These are phyloP conservation scores for Sphaeridia pumilis DNA, from an alignment of 2,888 invertebrate genomes.

Conservation along the genomic window DNA sequence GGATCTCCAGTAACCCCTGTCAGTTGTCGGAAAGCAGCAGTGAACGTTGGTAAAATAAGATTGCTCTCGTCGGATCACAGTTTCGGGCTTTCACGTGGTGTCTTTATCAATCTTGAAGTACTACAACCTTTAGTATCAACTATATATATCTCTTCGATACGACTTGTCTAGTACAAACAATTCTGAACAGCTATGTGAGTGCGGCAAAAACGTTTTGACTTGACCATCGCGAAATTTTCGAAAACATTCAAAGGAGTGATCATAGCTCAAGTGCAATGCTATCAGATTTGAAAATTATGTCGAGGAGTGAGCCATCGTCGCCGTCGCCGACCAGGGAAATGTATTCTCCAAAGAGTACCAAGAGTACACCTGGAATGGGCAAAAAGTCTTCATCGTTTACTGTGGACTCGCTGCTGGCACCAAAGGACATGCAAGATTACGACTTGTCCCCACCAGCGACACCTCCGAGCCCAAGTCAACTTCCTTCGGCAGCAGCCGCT, in stretches of 20 bases:
- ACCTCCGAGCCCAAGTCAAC: slow-evolving; percentile 31
- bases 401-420: slow-evolving; percentile 33
- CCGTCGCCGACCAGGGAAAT: not conserved
- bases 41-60: too few species aligned
- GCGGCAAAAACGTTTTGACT: slow-evolving; percentile 7
- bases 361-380: not conserved
- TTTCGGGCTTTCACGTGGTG: too few species aligned
- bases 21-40: too few species aligned
- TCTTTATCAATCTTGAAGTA: not conserved
- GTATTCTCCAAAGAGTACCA: not conserved
- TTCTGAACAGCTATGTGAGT: not conserved
- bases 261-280: slow-evolving; percentile 3
- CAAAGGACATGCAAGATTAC: slow-evolving; percentile 13
- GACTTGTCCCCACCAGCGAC: slow-evolving; percentile 37
- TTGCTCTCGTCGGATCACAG: too few species aligned
- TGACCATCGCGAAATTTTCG: too few species aligned
- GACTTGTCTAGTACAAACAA: too few species aligned
- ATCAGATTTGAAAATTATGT: slow-evolving; percentile 7
- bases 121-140: too few species aligned
- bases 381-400: slow-evolving; percentile 35
- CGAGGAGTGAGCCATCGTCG: not conserved
- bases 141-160: too few species aligned
- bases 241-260: not conserved
- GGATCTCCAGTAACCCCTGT: too few species aligned
- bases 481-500: not conserved